phyloP scores from a whole-genome alignment of 2,113 vertebrate species.

The Acrocephalus arundinaceus region DNA sequence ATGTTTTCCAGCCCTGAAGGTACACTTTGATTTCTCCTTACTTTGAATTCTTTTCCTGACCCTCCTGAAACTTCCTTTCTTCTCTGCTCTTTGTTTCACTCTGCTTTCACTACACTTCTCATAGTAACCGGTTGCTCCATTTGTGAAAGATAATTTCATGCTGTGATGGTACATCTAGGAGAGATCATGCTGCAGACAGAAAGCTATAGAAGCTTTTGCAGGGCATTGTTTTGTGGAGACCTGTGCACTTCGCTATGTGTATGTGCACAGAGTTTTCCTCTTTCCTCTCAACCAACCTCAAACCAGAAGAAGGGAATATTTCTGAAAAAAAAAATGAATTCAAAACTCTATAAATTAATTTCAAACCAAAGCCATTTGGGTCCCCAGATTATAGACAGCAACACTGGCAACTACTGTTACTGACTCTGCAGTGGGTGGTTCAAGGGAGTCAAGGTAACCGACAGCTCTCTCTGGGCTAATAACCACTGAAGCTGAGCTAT shows the following conservation, averaged over 20 bases:
- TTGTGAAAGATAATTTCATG: background rate
- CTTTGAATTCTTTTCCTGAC: background rate
- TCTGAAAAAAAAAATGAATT: background rate
- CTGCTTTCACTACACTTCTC: background rate
- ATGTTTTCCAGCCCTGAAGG: background rate
- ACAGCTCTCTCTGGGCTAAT: background rate
- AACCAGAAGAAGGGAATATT: background rate
- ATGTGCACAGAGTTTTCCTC: background rate
- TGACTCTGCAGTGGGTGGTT: background rate
- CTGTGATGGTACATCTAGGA: background rate
- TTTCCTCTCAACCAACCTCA: background rate
- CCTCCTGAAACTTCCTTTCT: background rate
- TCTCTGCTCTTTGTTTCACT: background rate
- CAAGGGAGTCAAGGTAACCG: background rate
- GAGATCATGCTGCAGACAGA: background rate
- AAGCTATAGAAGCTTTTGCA: background rate
- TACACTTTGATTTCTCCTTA: background rate
- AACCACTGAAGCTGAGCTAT: background rate
- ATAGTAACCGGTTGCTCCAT: background rate
- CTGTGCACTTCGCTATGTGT: background rate
- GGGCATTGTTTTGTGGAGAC: rapidly evolving
- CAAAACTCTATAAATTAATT: background rate
- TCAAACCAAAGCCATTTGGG: background rate
- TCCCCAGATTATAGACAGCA: background rate
- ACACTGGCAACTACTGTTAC: background rate